These are phyloP conservation scores for Recurvirostra avosetta DNA, from an alignment of 2,113 vertebrate species.

Conservation along the genomic window DNA sequence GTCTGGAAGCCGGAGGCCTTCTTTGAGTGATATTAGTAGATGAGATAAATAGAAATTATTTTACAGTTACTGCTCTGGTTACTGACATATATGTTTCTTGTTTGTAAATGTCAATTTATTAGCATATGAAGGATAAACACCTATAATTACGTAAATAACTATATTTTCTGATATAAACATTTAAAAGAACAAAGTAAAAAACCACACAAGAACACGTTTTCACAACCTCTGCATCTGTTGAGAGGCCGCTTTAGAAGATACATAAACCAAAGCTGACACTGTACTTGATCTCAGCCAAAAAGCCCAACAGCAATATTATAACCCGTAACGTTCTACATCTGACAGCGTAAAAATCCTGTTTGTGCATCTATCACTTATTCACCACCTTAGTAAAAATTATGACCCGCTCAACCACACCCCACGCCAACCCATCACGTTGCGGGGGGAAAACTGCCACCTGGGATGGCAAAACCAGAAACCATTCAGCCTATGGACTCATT, in stretches of 20 bases:
- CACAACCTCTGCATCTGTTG: neutral
- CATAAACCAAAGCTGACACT: constrained; percentile 42
- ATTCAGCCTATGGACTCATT: neutral
- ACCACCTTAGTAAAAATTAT: neutral
- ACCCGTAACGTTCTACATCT: neutral
- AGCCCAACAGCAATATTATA: constrained; percentile 31
- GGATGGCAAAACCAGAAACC: neutral
- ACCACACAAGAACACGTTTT: neutral
- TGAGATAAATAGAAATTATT: constrained; percentile 59
- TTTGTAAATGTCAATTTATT: constrained; percentile 58
- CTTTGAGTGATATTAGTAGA: constrained; percentile 32
- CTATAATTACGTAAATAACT: neutral
- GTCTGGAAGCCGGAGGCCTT: constrained; percentile 16
- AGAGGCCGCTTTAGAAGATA: neutral
- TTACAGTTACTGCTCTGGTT: constrained; percentile 43
- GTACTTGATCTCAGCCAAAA: constrained; percentile 48
- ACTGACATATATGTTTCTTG: constrained; percentile 40
- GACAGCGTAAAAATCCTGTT: neutral
- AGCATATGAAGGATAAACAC: constrained; percentile 39
- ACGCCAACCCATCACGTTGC: rapidly evolving
- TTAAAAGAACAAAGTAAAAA: constrained; percentile 11
- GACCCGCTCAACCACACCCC: neutral
- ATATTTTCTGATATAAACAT: neutral
- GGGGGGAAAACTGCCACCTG: neutral
- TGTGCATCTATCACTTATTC: neutral